Conservation (phyloP, 2,113 vertebrate species). For the Leptobrachium ailaonicum region DNA sequence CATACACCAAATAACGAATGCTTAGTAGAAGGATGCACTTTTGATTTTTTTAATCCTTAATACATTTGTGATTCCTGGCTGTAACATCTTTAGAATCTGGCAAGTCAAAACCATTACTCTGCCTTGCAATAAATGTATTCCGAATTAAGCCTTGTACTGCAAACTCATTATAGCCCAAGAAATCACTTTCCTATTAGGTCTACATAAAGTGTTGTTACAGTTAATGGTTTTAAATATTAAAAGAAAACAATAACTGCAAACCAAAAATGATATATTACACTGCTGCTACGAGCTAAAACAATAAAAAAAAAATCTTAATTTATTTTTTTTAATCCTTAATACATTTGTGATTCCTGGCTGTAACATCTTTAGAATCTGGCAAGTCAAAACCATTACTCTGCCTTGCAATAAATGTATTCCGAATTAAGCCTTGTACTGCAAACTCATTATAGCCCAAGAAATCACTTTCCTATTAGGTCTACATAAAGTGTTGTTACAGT, state of each 20-base stretch:
- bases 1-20: not conserved
- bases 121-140: slow-evolving; percentile 11
- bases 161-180: not conserved
- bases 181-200: not conserved
- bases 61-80: slow-evolving; percentile 17
- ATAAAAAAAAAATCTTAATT: no score
- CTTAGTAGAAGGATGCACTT: no score
- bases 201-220: not conserved
- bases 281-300: no score
- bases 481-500: not conserved
- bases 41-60: not conserved
- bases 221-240: slow-evolving; percentile 10
- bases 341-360: slow-evolving; percentile 14
- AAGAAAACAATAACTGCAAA: not conserved
- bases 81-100: slow-evolving; percentile 12
- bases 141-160: slow-evolving; percentile 2
- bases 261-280: not conserved
- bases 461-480: not conserved
- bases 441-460: not conserved
- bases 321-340: slow-evolving; percentile 15
- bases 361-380: slow-evolving; percentile 13
- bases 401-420: slow-evolving; percentile 11
- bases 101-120: slow-evolving; percentile 8
- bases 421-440: slow-evolving; percentile 1
- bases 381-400: slow-evolving; percentile 7